Evolutionary conservation across 2,113 vertebrate genomes (phyloP).

Genomic region (Calonectris borealis): DNA sequence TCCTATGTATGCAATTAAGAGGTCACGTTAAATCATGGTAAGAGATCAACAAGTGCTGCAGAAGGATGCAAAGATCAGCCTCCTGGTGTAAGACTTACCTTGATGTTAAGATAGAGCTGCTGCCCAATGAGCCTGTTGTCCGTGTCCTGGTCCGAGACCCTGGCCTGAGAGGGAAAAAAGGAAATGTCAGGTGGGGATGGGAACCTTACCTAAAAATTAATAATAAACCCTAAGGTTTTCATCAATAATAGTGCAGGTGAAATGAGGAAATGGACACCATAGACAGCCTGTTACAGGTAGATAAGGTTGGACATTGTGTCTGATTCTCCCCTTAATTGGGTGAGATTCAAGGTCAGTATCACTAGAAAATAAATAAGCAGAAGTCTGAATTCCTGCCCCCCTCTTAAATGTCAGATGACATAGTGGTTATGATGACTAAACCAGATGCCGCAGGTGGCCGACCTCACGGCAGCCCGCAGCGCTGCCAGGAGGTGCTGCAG

Average conservation of each 20-base stretch:
- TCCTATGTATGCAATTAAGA: constrained; percentile 31
- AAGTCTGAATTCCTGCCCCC: not conserved
- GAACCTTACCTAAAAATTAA: not conserved
- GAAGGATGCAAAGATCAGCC: not conserved
- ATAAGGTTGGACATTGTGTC: not conserved
- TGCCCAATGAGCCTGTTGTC: constrained; percentile 70
- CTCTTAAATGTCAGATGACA: rapidly evolving
- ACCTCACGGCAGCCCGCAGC: rapidly evolving
- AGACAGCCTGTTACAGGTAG: not conserved
- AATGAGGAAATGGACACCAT: not conserved
- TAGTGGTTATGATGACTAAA: not conserved
- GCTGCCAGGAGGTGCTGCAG: not conserved
- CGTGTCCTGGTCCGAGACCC: constrained; percentile 64
- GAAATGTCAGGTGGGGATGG: not conserved
- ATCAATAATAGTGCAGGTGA: not conserved
- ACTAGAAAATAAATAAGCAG: not conserved
- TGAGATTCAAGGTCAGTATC: not conserved
- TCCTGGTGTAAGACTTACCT: constrained; percentile 28
- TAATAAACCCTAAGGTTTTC: not conserved
- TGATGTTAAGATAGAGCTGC: constrained; percentile 58
- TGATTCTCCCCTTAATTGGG: not conserved
- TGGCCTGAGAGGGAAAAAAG: constrained; percentile 45
- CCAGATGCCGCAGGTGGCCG: not conserved
- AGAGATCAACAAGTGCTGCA: not conserved
- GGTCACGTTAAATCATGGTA: not conserved